Conservation (phyloP, 2,113 vertebrate species). For the Bubo scandiacus region DNA sequence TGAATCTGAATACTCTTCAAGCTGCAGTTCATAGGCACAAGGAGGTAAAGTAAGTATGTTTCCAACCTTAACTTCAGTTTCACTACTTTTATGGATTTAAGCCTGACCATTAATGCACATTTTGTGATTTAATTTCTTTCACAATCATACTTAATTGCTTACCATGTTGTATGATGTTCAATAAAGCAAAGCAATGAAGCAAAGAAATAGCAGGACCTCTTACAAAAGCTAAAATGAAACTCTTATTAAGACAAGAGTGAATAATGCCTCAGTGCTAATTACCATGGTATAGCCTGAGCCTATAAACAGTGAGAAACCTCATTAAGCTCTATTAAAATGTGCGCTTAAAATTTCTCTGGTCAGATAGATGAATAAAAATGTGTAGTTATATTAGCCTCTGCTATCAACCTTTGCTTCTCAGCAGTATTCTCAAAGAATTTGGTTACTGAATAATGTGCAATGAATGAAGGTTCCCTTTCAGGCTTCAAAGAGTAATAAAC, state of each 20-base stretch:
- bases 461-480: not conserved
- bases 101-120: constrained; percentile 34
- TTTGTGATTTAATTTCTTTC: constrained; percentile 66
- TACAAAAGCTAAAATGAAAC: constrained; percentile 64
- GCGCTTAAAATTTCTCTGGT: constrained; percentile 21
- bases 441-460: not conserved
- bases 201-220: constrained; percentile 66
- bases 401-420: not conserved
- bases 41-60: constrained; percentile 1
- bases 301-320: constrained; percentile 62
- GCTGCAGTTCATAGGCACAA: not conserved
- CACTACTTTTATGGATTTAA: constrained; percentile 49
- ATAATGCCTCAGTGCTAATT: constrained; percentile 68
- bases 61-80: constrained; percentile 36
- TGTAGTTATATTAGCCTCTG: not conserved
- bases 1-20: not conserved
- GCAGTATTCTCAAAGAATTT: not conserved
- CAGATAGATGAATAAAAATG: constrained; percentile 31
- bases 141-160: constrained; percentile 70
- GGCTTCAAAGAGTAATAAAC: not conserved
- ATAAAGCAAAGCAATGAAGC: constrained; percentile 72
- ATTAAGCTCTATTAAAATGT: constrained; percentile 61
- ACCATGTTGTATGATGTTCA: constrained; percentile 55
- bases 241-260: constrained; percentile 59
- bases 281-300: not conserved